These are phyloP conservation scores for Coregonus ussuriensis DNA, from an alignment of 2,797 vertebrate genomes.

Conservation along the genomic window DNA sequence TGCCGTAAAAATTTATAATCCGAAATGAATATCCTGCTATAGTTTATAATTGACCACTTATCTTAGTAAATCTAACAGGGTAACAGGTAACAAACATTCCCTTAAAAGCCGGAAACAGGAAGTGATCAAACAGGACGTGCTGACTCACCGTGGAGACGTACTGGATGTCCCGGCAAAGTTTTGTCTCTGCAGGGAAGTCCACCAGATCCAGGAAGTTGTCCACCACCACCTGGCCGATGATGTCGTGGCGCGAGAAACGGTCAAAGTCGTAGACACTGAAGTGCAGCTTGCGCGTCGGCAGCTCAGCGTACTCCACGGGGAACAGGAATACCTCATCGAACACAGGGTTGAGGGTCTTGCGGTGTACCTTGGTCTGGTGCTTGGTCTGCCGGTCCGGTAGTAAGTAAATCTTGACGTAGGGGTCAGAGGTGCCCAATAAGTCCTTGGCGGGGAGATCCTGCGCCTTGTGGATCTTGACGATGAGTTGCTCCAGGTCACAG, in stretches of 20 bases:
- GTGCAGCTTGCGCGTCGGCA: slow-evolving; percentile 90
- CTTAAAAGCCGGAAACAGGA: too few relatives aligned
- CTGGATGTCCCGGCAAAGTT: slow-evolving; percentile 94
- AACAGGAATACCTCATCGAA: slow-evolving; percentile 99
- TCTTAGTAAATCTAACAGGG: too few relatives aligned
- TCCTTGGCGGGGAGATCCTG: slow-evolving; percentile 95
- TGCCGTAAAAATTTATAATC: background rate
- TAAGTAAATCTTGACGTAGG: slow-evolving; percentile 97
- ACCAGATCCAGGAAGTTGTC: slow-evolving; percentile 98
- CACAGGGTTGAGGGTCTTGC: slow-evolving; percentile 96
- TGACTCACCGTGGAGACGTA: slow-evolving; percentile 95
- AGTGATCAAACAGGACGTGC: too few relatives aligned
- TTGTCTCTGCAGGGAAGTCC: slow-evolving; percentile 95
- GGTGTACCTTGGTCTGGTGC: slow-evolving; percentile 99
- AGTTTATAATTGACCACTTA: too few relatives aligned
- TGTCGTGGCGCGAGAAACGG: slow-evolving; percentile 95
- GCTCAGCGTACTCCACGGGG: slow-evolving; percentile 89
- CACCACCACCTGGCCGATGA: slow-evolving; percentile 97
- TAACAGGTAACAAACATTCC: too few relatives aligned
- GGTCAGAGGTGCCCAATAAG: slow-evolving; percentile 97
- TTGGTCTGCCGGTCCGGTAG: slow-evolving; percentile 98
- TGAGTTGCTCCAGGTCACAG: slow-evolving; percentile 95
- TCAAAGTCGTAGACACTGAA: slow-evolving; percentile 99
- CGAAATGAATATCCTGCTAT: background rate
- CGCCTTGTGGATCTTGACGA: slow-evolving; percentile 96